Base-by-base conservation (phyloP, 2,888 invertebrate species). In the Drosophila anomalata region DNA sequence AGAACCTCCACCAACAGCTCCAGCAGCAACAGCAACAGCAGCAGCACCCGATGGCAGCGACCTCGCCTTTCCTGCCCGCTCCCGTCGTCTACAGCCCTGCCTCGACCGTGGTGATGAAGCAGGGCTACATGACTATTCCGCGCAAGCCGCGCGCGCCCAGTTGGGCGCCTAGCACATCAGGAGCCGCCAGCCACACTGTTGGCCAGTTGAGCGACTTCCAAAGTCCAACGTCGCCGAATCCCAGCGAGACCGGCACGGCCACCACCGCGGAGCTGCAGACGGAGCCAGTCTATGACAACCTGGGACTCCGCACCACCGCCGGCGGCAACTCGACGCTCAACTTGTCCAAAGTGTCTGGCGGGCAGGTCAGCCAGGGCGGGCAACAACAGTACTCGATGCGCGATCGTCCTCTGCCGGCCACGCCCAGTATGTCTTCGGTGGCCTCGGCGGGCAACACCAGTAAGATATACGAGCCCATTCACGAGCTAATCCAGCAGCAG, bases 81-180 rank as follows among this genome's bases (percentile, higher is more conserved):
- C 94, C 95, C 29, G 94, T 95, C 6, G 93, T 95, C 42, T 94
- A 94, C 24, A 95, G 95, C 4, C 91, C 92, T 5, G 83, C 89
- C 29, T 75, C 76, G 9, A 78, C 88, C 6, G 90, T 92, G 22
- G 89, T 92, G 2, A 90, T 92, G 90, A 93, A 95, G 73, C 96
- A 96, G 89, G 97, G 96, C 11, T 97, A 97, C 90, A 96, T 97
- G 46, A 97, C 97, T 14, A 96, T 97, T 68, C 97, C 97, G 0
- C 93, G 97, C 77, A 93, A 96, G 85, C 97, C 96, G 0, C 93
- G 97, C 73, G 96, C 96, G 0, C 96, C 96, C 1, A 96, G 96
- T 88, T 97, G 97, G 96, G 95, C 94, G 69, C 95, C 90, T 90
- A 95, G 93, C 60, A 91, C 95, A 0, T 88, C 87, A 5, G 85